phyloP scores from a whole-genome alignment of 2,113 vertebrate genomes.

The Mirza zaza region DNA sequence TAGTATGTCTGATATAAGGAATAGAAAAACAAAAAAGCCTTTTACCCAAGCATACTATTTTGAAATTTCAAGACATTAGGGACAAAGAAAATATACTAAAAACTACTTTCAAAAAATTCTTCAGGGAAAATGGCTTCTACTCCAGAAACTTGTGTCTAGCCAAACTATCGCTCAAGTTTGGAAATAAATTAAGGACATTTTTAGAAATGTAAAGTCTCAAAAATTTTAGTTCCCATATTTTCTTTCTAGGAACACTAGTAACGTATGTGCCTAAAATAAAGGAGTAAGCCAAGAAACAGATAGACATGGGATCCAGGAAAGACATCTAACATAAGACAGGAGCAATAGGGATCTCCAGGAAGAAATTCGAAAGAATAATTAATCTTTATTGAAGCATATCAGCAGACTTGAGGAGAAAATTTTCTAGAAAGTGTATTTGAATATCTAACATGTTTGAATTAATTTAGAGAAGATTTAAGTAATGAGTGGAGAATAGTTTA shows the following conservation, averaged over 20 bases:
- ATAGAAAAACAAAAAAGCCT: not conserved
- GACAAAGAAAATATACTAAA: not conserved
- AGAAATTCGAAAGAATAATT: not conserved
- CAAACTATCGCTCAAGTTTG: not conserved
- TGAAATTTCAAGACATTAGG: conserved; percentile 30
- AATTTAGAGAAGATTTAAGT: not conserved
- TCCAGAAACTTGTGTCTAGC: not conserved
- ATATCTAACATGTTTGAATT: not conserved
- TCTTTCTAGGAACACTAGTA: not conserved
- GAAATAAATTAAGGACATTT: not conserved
- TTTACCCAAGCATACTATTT: not conserved
- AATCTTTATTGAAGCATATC: not conserved
- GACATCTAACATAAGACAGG: not conserved
- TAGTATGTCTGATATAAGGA: not conserved
- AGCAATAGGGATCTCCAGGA: not conserved
- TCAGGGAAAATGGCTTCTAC: not conserved
- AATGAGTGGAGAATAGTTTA: not conserved
- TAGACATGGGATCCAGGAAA: not conserved
- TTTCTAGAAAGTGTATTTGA: not conserved
- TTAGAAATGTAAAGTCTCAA: not conserved
- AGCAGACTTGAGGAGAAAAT: not conserved
- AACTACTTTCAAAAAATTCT: not conserved
- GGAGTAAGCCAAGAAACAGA: not conserved
- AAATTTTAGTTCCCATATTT: not conserved
- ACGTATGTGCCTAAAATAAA: not conserved